phyloP scores from a whole-genome alignment of 2,888 invertebrate species.

The Caprella mutica region DNA sequence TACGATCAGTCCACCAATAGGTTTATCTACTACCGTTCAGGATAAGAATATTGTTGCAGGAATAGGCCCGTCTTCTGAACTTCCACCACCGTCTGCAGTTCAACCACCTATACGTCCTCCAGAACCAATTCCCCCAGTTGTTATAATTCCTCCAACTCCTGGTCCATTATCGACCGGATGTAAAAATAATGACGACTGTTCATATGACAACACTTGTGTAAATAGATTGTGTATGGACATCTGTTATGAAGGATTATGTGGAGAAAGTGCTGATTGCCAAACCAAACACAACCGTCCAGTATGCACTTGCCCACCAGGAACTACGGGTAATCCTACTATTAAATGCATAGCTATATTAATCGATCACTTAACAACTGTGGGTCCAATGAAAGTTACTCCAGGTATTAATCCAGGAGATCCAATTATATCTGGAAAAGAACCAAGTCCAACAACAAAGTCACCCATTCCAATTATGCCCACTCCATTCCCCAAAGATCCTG shows the following conservation, averaged over 20 bases:
- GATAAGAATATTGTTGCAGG: conserved; percentile 12
- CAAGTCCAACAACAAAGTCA: neutral
- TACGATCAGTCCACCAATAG: conserved; percentile 46
- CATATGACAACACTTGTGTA: conserved; percentile 37
- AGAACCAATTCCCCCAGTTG: conserved; percentile 4
- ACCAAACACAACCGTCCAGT: conserved; percentile 37
- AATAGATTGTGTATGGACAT: conserved; percentile 35
- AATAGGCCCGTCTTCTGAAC: conserved; percentile 17
- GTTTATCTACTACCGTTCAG: conserved; percentile 34
- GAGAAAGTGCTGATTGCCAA: conserved; percentile 37
- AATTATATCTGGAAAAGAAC: neutral
- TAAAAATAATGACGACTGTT: conserved; percentile 38
- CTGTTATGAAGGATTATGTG: conserved; percentile 37
- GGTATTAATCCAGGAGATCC: neutral
- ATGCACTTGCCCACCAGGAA: conserved; percentile 39
- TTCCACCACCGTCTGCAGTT: conserved; percentile 31
- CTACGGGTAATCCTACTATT: conserved; percentile 38
- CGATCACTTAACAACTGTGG: neutral
- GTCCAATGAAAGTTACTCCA: conserved; percentile 3
- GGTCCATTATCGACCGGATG: conserved; percentile 35
- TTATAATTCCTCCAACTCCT: conserved; percentile 10
- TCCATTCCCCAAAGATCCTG: conserved; percentile 5
- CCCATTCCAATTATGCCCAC: conserved; percentile 7
- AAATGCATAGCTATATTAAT: conserved; percentile 42
- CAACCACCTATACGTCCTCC: conserved; percentile 6